phyloP scores from a whole-genome alignment of 37 sponge, comb jelly and placozoan species.

The Halichondria panicea region DNA sequence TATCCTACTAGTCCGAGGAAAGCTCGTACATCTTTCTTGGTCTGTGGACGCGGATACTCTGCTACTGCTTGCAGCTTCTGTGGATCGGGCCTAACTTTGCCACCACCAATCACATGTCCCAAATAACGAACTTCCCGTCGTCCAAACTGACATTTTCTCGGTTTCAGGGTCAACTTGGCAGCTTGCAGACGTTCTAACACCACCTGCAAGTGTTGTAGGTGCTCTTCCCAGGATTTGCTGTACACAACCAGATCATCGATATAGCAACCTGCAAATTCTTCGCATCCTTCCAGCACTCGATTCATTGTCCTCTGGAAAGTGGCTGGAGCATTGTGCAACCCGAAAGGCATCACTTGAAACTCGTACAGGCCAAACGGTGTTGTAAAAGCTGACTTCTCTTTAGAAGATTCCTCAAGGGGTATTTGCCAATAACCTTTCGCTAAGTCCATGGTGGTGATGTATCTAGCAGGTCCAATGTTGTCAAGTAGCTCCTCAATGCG shows the following conservation, averaged over 20 bases:
- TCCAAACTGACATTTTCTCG: constrained; percentile 41
- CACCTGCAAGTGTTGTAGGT: constrained; percentile 14
- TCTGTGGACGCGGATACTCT: background rate
- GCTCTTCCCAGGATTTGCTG: constrained; percentile 7
- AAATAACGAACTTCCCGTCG: constrained; percentile 3
- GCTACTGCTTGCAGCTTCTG: constrained; percentile 16
- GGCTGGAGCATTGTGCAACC: constrained; percentile 53
- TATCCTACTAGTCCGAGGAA: too few species aligned
- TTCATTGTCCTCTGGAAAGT: constrained; percentile 24
- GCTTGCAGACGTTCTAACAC: constrained; percentile 1
- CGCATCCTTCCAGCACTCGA: constrained; percentile 10
- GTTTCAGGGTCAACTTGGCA: constrained; percentile 9
- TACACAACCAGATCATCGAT: constrained; percentile 8
- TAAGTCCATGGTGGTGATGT: constrained; percentile 57
- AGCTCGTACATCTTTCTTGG: too few species aligned
- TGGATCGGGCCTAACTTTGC: constrained; percentile 12
- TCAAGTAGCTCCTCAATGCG: constrained; percentile 52
- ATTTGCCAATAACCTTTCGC: constrained; percentile 69
- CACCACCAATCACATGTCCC: too few species aligned
- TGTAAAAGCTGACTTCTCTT: constrained; percentile 44
- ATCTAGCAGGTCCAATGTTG: constrained; percentile 26
- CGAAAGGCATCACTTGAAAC: constrained; percentile 69
- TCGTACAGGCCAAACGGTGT: constrained; percentile 58
- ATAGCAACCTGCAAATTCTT: constrained; percentile 18
- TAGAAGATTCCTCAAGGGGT: constrained; percentile 21